Base-by-base conservation (phyloP, 2,113 vertebrate species). In the Tachycineta bicolor region DNA sequence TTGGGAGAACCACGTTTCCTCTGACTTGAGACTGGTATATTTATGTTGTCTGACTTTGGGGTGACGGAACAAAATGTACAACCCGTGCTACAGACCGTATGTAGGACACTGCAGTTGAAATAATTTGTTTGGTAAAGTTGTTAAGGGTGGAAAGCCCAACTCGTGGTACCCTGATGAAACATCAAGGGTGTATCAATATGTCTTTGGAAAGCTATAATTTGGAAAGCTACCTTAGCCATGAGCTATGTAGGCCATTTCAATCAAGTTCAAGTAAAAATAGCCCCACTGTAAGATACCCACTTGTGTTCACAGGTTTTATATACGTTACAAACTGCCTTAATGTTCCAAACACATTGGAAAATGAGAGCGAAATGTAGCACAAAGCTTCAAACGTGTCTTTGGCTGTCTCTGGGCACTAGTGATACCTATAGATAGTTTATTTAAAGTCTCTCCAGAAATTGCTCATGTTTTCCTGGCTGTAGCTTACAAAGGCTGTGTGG, bases 251-350 rank as follows among this genome's bases (percentile, higher is more conserved):
- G 76, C 62, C 60, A 69, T 89, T 88, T 75, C 73, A 78, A 83
- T 90, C 65, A 82, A 87, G 80, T 94, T 86, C 83, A 92, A 90
- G 62, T 96, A 87, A 94, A 97, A 96, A 94, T 90, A 92, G 63
- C 76, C 83, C 91, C 50, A 21, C 60, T 92, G 75, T 63, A 60
- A 95, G 64, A 86, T 88, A 80, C 46, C 55, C 52, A 25, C 90
- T 88, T 90, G 70, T 49, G 50, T 91, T 91, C 24, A 5, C 59
- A 83, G 28, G 87, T 90, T 96, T 94, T 93, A 65, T 79, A 22
- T 91, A 79, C 37, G 17, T 86, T 88, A 22, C 63, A 90, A 86
- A 77, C 52, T 58, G 90, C 87, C 60, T 65, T 65, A n/a, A 46
- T 74, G 67, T 94, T 96, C 89, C 67, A 69, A 50, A 65, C 46